phyloP scores from a whole-genome alignment of 2,797 vertebrate genomes.

The Alauda arvensis region DNA sequence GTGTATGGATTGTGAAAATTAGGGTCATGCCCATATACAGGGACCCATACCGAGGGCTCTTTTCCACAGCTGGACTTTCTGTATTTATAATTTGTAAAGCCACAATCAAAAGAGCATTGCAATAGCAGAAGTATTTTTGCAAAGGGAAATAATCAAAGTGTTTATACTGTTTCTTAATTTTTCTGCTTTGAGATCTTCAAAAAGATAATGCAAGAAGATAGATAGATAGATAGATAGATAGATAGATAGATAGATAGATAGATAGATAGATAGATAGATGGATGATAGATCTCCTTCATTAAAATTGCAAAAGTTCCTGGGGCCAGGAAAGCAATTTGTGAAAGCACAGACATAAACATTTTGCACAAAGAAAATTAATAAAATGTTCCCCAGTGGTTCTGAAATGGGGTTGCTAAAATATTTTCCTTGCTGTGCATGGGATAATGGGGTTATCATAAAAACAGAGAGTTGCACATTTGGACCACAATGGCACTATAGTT shows the following conservation, averaged over 20 bases:
- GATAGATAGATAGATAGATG: not conserved
- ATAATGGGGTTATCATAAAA: not conserved
- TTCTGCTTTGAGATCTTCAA: not conserved
- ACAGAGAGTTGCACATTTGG: not conserved
- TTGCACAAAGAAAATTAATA: conserved; percentile 32
- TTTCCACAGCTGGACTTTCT: not conserved
- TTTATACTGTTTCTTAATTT: not conserved
- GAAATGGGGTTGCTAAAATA: not conserved
- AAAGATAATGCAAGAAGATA: not conserved
- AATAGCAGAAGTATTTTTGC: not conserved
- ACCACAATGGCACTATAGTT: not conserved
- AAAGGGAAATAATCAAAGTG: not conserved
- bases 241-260: not conserved
- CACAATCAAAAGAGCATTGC: not conserved
- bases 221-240: not conserved
- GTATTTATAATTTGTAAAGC: not conserved
- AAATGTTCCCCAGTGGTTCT: conserved; percentile 13
- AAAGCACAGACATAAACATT: conserved; percentile 36
- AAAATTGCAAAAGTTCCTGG: conserved; percentile 30
- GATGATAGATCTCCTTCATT: not conserved
- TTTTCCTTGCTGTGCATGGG: not conserved
- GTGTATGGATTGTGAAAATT: not conserved
- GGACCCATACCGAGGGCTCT: not conserved
- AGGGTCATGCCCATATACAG: not conserved
- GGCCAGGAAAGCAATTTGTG: conserved; percentile 27